Base-by-base conservation (phyloP, 2,113 vertebrate species). In the Etheostoma spectabile region DNA sequence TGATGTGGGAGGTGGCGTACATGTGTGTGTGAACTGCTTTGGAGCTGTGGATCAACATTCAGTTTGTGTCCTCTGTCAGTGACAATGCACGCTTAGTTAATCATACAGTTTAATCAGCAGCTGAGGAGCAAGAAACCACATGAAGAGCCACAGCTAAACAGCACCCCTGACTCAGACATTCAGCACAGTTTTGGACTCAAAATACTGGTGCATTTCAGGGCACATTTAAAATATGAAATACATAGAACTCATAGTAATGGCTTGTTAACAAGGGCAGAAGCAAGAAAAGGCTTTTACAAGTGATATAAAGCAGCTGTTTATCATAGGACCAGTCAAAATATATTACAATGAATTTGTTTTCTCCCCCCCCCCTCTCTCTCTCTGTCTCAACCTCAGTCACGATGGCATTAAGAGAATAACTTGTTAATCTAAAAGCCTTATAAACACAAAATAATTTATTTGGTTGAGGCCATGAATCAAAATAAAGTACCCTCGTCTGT, bases 271-370 rank as follows among this genome's bases (percentile, higher is more conserved):
- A 94, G 57, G 56, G 94, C 89, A 92, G 93, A 95, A 96, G 93
- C 95, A 96, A 96, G 96, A 94, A 95, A 91, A 96, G 93, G 94
- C 95, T 97, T 96, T 96, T 95, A 96, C 94, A 95, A 94, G 94
- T 94, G 93, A 96, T 96, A 96, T 96, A 95, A 96, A 96, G 91
- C 95, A 96, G 95, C 94, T 96, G 94, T 95, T 97, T 96, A 85
- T 93, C 92, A 93, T 92, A 95, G 94, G 92, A 94, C 93, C 87
- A 92, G 88, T 94, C 93, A 93, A 93, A 93, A 94, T 95, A 96
- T 96, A 96, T 96, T 93, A 95, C 88, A 85, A 94, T 95, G 93
- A 88, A 94, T 94, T 93, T 95, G 93, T 92, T 60, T 51, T 65
- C 45, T 91, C 27, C 52, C 38, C 45, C 21, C 63, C 91, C 91